Conservation (phyloP, 92 coral and sea anemone genomes). For the Zoanthus solanderi region DNA sequence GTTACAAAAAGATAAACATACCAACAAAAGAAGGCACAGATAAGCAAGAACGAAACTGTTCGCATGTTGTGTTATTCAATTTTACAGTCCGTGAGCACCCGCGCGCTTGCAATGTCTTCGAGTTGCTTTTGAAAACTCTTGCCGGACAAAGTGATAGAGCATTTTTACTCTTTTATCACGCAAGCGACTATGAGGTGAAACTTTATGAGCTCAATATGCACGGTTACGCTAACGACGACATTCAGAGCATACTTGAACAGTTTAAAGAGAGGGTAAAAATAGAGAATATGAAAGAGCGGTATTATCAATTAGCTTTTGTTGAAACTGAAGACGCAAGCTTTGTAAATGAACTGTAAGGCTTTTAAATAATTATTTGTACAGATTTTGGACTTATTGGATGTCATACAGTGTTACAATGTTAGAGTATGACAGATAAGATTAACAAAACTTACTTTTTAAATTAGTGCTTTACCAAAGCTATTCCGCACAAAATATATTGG, state of each 20-base stretch:
- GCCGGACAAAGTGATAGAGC: slow-evolving; percentile 21
- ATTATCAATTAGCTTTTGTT: slow-evolving; percentile 44
- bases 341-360: too few species aligned
- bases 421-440: too few species aligned
- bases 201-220: slow-evolving; percentile 27
- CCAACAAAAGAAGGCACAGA: not conserved
- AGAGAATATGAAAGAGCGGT: slow-evolving; percentile 29
- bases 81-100: slow-evolving; percentile 48
- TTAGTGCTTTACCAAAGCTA: too few species aligned
- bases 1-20: not conserved
- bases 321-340: slow-evolving; percentile 1
- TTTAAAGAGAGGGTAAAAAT: slow-evolving; percentile 30
- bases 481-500: too few species aligned
- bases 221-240: slow-evolving; percentile 8
- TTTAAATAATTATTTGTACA: too few species aligned
- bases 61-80: slow-evolving; percentile 32
- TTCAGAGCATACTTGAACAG: not conserved
- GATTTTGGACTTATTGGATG: too few species aligned
- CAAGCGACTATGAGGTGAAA: slow-evolving; percentile 10
- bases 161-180: slow-evolving; percentile 18
- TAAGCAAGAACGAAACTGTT: not conserved
- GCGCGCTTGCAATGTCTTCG: slow-evolving; percentile 42
- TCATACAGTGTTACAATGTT: too few species aligned
- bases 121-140: slow-evolving; percentile 25
- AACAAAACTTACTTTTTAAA: too few species aligned